Evolutionary conservation across 2,797 vertebrate species (phyloP), one percentile per base, ranked within the genome.

Genomic region (Eremophila alpestris): DNA sequence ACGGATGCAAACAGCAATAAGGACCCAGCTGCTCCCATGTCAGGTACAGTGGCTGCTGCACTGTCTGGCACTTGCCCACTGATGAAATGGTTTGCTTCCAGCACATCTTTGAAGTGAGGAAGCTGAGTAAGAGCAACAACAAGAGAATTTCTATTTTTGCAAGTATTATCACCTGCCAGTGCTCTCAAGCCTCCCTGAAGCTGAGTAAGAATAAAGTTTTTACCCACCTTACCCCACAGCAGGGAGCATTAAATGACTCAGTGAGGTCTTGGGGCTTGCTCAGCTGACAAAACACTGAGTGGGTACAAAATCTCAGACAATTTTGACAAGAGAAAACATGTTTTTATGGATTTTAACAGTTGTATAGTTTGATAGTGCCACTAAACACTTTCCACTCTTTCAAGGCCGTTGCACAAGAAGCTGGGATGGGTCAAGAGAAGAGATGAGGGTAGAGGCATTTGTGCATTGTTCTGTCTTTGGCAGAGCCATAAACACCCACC

Each of bases 31-130:
- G 62, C 17, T 88, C 24, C 75, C 1, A 5, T 26, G 4, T 9
- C 94, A 92, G 96, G 95, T 96, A 96, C 18, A 3, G 52, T 30
- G 58, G 8, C 27, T 40, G 45, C 62, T 29, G 76, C 79, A 38
- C 60, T 1, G 3, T 16, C 20, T 11, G 55, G 40, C 17, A 2
- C 67, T 75, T 2, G 0, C 2, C 5, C 32, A 4, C 18, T 4
- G 34, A 51, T 58, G 59, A 75, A 70, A 36, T 2, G 0, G 22
- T 32, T 56, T 68, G 19, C 52, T 91, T 69, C 89, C 73, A 91
- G 73, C 29, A 21, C 27, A 9, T 6, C 64, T 73, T 63, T 69
- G 79, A 83, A 78, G 43, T 29, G 71, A 93, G 87, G 83, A 87
- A 68, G 49, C 48, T 54, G 38, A 82, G 41, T 77, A 48, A 85